phyloP scores from a whole-genome alignment of 2,113 vertebrate genomes.

The Marcusenius ussheri region DNA sequence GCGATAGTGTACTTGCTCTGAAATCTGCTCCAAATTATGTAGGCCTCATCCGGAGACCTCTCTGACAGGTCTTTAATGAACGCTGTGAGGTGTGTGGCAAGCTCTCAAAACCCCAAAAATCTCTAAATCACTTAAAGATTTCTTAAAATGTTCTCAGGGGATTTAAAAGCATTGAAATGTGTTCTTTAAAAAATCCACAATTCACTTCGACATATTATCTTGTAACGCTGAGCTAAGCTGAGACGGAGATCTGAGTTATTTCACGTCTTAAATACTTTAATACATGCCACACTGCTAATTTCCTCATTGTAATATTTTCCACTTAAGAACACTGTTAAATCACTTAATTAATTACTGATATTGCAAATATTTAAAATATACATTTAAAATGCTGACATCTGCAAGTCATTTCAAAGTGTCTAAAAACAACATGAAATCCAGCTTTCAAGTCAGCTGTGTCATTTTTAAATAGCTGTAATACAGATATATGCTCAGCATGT shows the following conservation, averaged over 20 bases:
- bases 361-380: neutral
- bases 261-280: neutral
- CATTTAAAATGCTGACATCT: neutral
- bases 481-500: neutral
- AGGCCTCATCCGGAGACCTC: neutral
- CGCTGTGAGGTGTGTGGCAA: neutral
- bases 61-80: neutral
- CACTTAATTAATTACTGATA: neutral
- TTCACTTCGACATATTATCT: neutral
- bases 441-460: neutral
- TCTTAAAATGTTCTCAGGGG: neutral
- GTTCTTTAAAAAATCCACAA: neutral
- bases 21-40: neutral
- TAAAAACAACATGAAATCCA: neutral
- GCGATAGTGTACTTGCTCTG: neutral
- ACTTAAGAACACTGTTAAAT: neutral
- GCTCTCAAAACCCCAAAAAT: neutral
- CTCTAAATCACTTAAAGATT: constrained; percentile 2
- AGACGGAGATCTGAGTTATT: neutral
- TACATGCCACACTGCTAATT: neutral
- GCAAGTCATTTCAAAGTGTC: neutral
- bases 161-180: neutral
- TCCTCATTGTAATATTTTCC: neutral
- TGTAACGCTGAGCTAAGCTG: neutral
- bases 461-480: neutral